Evolutionary conservation across 1,140 invertebrate species (phyloP).

Genomic region (Drosophila punjabiensis): DNA sequence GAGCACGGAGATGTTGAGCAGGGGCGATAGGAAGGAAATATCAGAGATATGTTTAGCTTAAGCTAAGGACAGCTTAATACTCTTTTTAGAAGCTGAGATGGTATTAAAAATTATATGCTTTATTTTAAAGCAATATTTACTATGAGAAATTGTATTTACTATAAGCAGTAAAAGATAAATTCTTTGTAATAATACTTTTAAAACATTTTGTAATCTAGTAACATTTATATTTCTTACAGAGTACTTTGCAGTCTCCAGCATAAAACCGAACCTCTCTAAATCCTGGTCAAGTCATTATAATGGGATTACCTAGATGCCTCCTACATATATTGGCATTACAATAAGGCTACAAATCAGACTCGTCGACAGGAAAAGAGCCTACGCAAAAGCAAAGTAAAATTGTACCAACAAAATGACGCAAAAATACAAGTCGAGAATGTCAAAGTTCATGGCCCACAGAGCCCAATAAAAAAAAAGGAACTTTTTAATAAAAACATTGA

Average conservation of each 20-base stretch:
- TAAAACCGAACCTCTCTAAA: background rate
- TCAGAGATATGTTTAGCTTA: background rate
- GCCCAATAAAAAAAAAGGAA: slow-evolving; percentile 24
- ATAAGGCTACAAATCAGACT: slow-evolving; percentile 5
- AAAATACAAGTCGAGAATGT: slow-evolving; percentile 50
- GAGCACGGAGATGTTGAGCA: slow-evolving; percentile 4
- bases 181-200: no score
- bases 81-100: background rate
- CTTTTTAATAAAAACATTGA: slow-evolving; percentile 73
- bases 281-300: slow-evolving; percentile 27
- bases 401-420: background rate
- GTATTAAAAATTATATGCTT: background rate
- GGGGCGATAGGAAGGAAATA: background rate
- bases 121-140: background rate
- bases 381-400: background rate
- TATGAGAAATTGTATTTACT: background rate
- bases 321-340: slow-evolving; percentile 12
- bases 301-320: slow-evolving; percentile 23
- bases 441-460: slow-evolving; percentile 58
- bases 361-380: background rate
- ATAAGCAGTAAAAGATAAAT: no score
- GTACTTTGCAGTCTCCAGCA: background rate
- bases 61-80: background rate
- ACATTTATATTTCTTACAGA: background rate
- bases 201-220: no score